Conservation (phyloP, 2,113 vertebrate species). For the Artemisiospiza belli region DNA sequence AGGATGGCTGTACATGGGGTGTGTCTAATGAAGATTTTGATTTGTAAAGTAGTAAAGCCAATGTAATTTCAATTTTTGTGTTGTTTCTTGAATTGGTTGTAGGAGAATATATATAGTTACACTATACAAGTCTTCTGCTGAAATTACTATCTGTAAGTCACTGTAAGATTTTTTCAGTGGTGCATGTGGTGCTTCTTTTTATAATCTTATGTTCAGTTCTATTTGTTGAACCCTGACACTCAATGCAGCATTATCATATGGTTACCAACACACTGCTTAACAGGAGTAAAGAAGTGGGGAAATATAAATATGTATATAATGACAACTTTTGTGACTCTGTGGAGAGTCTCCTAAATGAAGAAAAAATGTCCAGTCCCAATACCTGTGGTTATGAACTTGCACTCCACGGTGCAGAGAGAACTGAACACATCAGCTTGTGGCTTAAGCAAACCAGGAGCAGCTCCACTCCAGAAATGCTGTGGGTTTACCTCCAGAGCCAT, state of each 20-base stretch:
- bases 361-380: background rate
- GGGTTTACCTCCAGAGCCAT: background rate
- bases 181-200: background rate
- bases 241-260: background rate
- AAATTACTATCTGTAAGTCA: background rate
- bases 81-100: background rate
- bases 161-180: background rate
- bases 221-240: background rate
- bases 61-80: background rate
- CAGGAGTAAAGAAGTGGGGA: background rate
- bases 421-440: background rate
- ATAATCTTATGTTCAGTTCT: background rate
- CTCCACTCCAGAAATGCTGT: background rate
- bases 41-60: background rate
- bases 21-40: background rate
- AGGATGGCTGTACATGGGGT: background rate
- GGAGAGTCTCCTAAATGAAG: background rate
- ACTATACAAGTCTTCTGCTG: background rate
- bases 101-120: background rate
- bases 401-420: background rate
- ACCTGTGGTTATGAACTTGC: background rate
- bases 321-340: background rate
- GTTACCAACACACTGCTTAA: background rate
- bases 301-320: background rate
- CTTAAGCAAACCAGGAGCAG: background rate